A percentile compares a stretch with the other conserved stretches of the same genome.
phyloP scores from a whole-genome alignment of 2,797 vertebrate species.

The Prionace glauca region DNA sequence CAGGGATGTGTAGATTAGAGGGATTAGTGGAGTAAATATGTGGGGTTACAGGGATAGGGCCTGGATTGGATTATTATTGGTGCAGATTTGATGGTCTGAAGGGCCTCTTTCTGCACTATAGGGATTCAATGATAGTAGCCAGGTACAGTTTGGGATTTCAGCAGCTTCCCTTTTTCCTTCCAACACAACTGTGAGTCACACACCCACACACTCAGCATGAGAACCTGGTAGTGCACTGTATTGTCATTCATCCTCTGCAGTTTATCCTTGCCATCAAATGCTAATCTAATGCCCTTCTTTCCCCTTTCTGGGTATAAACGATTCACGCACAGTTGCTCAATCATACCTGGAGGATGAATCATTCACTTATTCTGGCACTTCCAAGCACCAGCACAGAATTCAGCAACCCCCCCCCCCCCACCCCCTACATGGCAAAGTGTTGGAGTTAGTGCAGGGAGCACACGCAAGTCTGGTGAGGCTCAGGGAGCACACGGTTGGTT shows the following conservation, averaged over 20 bases:
- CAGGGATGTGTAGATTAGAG: no score
- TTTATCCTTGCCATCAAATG: not conserved
- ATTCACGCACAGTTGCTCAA: no score
- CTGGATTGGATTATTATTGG: no score
- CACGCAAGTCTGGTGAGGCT: not conserved
- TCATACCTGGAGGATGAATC: not conserved
- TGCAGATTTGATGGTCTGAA: no score
- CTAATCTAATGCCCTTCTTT: not conserved
- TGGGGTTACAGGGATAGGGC: no score
- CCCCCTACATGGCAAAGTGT: not conserved
- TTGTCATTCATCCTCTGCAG: not conserved
- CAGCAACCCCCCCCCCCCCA: not conserved
- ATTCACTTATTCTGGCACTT: not conserved
- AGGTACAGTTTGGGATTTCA: not conserved
- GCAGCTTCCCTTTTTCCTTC: not conserved
- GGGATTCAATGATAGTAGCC: not conserved
- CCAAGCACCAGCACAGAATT: not conserved
- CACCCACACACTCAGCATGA: not conserved
- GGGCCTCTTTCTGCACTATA: no score
- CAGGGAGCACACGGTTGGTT: not conserved
- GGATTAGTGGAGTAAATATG: no score
- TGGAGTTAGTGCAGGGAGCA: not conserved
- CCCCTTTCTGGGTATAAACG: not conserved
- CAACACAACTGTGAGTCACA: not conserved
- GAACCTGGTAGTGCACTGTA: not conserved